Evolutionary conservation across 2,888 invertebrate species (phyloP), one percentile per base, ranked within the genome.

Genomic region (Trimorus sp.): DNA sequence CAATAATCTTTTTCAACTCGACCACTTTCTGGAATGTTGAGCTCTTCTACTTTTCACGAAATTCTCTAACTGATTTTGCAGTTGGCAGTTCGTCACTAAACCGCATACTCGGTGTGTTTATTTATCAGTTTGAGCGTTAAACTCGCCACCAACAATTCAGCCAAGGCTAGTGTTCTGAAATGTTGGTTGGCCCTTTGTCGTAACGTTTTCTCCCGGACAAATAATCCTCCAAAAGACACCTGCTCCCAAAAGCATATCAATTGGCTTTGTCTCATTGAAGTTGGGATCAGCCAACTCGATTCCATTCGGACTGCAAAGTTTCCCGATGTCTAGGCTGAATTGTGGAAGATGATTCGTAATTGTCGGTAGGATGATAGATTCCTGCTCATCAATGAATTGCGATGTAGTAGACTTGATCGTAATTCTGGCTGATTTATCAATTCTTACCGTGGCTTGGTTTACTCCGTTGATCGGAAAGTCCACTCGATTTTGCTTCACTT

Each of bases 71-170:
- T 40, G 40, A 40, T 40, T 11, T 11, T 40, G 9, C 40, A 40
- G 11, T 8, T 11, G 9, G 40, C 8, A 40, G 40, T 40, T 11
- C 11, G 40, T 40, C 40, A 40, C 9, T 40, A 40, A 11, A 40
- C 11, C 9, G 11, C 40, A 40, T 40, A 11, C 40, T 40, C 11
- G 40, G 11, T 40, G 40, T 9, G 40, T 40, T 40, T 2, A 40
- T 40, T 40, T 40, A 11, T 40, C 40, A n/a, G 15, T 37, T 8
- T 42, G 51, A 38, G 7, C 9, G 1, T 38, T 26, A 7, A 8
- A 53, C 14, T 71, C 71, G 6, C 71, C 71, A 38, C 71, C 71
- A 84, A 63, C 45, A n/a, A 65, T 74, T 65, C 74, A 74, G n/a
- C 74, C 74, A 1, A 74, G 45, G 5, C 12, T 4, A 12, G 74